A percentile compares a stretch with the other conserved stretches of the same genome.
Conservation (phyloP, 2,113 vertebrate genomes). For the Apeltes quadracus region DNA sequence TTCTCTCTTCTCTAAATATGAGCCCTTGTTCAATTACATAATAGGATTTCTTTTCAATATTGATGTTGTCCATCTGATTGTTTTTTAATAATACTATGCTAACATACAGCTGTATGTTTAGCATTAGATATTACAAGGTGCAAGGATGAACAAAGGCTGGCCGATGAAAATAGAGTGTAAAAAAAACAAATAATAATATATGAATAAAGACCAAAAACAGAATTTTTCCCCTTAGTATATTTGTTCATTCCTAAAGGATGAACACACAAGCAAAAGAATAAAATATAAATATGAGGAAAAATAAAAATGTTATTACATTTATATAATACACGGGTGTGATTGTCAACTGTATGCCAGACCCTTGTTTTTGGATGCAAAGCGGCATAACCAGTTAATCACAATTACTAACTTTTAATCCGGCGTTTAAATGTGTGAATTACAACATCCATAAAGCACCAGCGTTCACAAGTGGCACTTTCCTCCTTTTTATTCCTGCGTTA, state of each 20-base stretch:
- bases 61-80: not conserved
- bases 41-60: constrained; percentile 11
- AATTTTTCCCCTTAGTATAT: not conserved
- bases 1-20: no score
- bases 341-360: no score
- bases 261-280: not conserved
- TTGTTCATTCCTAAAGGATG: not conserved
- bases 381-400: no score
- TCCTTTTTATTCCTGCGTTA: not conserved
- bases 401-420: no score
- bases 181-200: not conserved
- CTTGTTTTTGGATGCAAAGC: no score
- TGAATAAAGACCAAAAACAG: not conserved
- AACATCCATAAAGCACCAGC: no score
- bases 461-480: constrained; percentile 1
- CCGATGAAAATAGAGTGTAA: not conserved
- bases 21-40: constrained; percentile 9
- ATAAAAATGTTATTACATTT: not conserved
- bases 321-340: not conserved
- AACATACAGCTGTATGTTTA: not conserved
- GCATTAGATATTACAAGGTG: constrained; percentile 15
- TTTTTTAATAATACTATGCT: no score
- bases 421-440: not conserved
- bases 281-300: not conserved
- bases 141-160: not conserved